Percentiles rank a stretch among this genome's conserved stretches.
Evolutionary conservation across 1,140 invertebrate species (phyloP).

Genomic region (Nymphalis io): DNA sequence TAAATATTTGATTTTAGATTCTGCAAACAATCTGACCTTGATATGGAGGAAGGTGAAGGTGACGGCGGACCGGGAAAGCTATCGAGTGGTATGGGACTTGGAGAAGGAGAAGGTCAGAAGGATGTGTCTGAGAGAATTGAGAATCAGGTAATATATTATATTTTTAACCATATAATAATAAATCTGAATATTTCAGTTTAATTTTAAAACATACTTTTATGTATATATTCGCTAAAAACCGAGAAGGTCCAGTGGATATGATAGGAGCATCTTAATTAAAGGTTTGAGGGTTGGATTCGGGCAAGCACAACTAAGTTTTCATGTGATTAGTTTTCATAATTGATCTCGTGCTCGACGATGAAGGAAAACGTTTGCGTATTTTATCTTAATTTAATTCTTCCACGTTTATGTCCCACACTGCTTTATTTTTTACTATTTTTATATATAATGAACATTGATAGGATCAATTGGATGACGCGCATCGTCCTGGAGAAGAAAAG

Average conservation of each 20-base stretch:
- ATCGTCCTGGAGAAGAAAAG: slow-evolving; percentile 87
- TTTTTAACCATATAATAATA: not conserved
- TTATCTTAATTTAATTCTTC: too few relatives aligned
- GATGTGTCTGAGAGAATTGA: slow-evolving; percentile 97
- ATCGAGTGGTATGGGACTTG: slow-evolving; percentile 90
- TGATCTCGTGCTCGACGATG: not conserved
- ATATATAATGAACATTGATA: slow-evolving; percentile 61
- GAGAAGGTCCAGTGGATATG: too few relatives aligned
- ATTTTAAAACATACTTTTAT: too few relatives aligned
- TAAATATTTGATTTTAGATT: slow-evolving; percentile 85
- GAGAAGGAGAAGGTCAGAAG: slow-evolving; percentile 95
- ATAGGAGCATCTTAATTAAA: too few relatives aligned
- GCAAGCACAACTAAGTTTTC: too few relatives aligned
- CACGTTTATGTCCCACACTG: too few relatives aligned
- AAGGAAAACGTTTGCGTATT: too few relatives aligned
- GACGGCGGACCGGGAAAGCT: slow-evolving; percentile 82
- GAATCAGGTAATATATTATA: slow-evolving; percentile 73
- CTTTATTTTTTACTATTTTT: too few relatives aligned
- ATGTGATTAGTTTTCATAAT: not conserved
- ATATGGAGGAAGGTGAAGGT: slow-evolving; percentile 84
- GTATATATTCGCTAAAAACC: too few relatives aligned
- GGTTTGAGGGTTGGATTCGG: too few relatives aligned
- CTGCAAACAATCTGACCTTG: slow-evolving; percentile 93
- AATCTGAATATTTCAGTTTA: not conserved
- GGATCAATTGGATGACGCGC: slow-evolving; percentile 96